phyloP scores from a whole-genome alignment of 37 sponge, comb jelly and placozoan species.

The Aphrocallistes beatrix region DNA sequence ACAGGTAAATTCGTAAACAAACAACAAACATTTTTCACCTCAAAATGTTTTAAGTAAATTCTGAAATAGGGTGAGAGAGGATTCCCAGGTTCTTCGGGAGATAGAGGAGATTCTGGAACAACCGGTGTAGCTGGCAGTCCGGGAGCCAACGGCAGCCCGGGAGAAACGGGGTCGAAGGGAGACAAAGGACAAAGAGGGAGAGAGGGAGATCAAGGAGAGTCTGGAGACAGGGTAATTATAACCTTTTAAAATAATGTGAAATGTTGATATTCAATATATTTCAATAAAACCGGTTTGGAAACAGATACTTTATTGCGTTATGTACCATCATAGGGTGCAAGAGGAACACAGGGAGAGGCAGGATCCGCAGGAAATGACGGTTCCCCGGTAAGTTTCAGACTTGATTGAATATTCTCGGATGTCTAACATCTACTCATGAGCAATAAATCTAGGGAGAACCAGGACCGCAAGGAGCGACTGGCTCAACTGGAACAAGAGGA shows the following conservation, averaged over 20 bases:
- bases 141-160: slow-evolving; percentile 40
- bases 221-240: slow-evolving; percentile 17
- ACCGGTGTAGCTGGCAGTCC: slow-evolving; percentile 42
- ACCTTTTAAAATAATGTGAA: background rate
- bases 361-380: background rate
- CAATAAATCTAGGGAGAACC: background rate
- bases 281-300: too few species aligned
- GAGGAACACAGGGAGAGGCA: background rate
- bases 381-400: background rate
- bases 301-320: too few species aligned
- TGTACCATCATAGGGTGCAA: background rate
- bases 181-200: slow-evolving; percentile 39
- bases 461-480: background rate
- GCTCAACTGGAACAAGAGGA: background rate
- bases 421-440: background rate
- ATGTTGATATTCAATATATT: too few species aligned
- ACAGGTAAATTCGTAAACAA: background rate
- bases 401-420: background rate
- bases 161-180: slow-evolving; percentile 51
- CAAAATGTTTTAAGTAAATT: background rate
- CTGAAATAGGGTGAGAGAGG: slow-evolving; percentile 37
- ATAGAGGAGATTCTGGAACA: slow-evolving; percentile 40
- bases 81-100: slow-evolving; percentile 40
- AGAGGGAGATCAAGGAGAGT: slow-evolving; percentile 24
- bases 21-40: background rate